phyloP scores from a whole-genome alignment of 1,140 invertebrate genomes.

The Acromyrmex heyeri region DNA sequence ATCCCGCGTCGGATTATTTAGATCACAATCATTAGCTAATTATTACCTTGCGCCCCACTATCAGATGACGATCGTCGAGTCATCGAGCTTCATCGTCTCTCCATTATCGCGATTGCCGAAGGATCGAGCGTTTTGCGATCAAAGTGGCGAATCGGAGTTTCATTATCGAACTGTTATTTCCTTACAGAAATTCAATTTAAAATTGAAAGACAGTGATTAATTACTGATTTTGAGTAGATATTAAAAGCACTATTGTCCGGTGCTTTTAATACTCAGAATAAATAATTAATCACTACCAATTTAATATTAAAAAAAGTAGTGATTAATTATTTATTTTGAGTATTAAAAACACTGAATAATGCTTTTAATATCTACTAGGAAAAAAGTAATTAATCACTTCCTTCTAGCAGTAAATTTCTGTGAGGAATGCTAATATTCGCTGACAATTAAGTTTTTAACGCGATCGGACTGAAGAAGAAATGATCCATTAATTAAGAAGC shows the following conservation, averaged over 20 bases:
- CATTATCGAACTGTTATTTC: background rate
- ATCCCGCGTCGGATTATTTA: conserved; percentile 45
- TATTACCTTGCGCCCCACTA: background rate
- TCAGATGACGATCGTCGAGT: conserved; percentile 37
- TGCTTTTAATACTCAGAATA: no score
- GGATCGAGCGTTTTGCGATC: conserved; percentile 19
- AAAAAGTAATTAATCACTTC: no score
- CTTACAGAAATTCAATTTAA: no score
- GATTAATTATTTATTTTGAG: no score
- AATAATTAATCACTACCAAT: no score
- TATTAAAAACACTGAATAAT: no score
- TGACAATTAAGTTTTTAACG: background rate
- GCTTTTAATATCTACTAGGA: no score
- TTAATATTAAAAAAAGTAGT: no score
- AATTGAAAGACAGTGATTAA: no score
- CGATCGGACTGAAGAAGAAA: background rate
- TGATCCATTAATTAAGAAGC: background rate
- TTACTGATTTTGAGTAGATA: no score
- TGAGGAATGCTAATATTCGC: background rate
- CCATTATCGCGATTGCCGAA: conserved; percentile 9
- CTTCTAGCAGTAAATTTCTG: no score
- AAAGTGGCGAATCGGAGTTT: conserved; percentile 2
- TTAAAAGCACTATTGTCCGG: no score
- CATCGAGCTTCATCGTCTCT: conserved; percentile 17
- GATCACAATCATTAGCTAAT: conserved; percentile 41